Base-by-base conservation (phyloP, 2,113 vertebrate genomes). In the Limnothrissa miodon region DNA sequence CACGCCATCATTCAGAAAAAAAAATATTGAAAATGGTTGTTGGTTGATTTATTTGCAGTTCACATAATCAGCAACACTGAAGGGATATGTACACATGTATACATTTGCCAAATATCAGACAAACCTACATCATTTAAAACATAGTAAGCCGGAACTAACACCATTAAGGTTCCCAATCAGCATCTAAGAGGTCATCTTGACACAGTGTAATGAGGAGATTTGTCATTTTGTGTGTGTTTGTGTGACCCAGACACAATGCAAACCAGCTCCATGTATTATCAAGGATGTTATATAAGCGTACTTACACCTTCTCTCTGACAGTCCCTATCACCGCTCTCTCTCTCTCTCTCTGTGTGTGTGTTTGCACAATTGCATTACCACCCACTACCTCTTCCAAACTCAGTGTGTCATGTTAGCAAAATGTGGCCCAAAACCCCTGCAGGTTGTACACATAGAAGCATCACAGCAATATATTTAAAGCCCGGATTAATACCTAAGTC, bases 301-400 rank as follows among this genome's bases (percentile, higher is more conserved):
- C 92, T 90, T 92, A 89, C 93, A 91, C 89, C 39, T 36, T 86
- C 81, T 81, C 87, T 86, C 88, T 91, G 92, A 93, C 90, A 91
- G 90, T 88, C 90, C 89, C 93, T 95, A 93, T 94, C 95, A 95
- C 89, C 93, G 93, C 66, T 74, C 29, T 74, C 29, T 74, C 29
- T 70, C 25, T 33, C 9, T 39, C 29, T 70, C 25, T 36, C 25
- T 70, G 62, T 70, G 62, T 70, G 62, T 70, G 62, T 74, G 66
- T 70, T 9, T 1, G 59, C 13, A 11, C 33, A n/a, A 62, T 80
- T 51, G 59, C 66, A 78, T 86, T 82, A 91, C 89, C 53, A 46
- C 39, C 78, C 86, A 88, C 83, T 78, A 33, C 83, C 88, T 87
- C 80, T 78, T 51, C 29, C 85, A 85, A 85, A 90, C 89, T 90